Evolutionary conservation across 2,888 invertebrate species (phyloP).

Genomic region (Ptilodon capucinus): DNA sequence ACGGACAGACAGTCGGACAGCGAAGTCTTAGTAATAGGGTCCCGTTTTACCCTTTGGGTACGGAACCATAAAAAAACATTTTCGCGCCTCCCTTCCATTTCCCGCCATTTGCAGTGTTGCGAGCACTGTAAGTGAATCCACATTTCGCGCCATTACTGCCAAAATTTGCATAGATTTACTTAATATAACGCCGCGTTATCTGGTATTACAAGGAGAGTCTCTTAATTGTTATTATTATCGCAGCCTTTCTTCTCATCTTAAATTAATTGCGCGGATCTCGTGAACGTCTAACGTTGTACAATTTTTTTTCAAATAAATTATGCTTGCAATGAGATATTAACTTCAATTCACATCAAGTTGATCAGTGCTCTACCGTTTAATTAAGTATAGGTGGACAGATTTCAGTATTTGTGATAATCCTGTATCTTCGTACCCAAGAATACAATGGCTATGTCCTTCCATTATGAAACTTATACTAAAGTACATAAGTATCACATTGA

Average conservation of each 20-base stretch:
- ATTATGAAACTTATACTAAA: no score
- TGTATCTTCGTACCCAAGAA: no score
- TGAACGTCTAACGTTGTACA: constrained; percentile 30
- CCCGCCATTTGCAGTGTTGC: constrained; percentile 35
- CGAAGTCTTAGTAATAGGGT: no score
- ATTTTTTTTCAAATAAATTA: neutral
- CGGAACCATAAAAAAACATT: neutral
- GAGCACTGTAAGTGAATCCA: constrained; percentile 40
- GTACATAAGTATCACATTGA: neutral
- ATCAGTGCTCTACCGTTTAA: no score
- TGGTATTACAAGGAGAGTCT: constrained; percentile 32
- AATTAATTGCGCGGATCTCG: constrained; percentile 45
- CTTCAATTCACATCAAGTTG: no score
- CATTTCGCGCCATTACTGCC: constrained; percentile 50
- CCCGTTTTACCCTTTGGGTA: no score
- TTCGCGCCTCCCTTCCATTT: constrained; percentile 2
- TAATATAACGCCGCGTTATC: constrained; percentile 57
- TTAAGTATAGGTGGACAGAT: no score
- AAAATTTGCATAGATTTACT: constrained; percentile 64
- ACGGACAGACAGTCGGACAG: no score
- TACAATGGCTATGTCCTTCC: no score
- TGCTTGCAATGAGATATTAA: no score
- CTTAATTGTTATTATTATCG: constrained; percentile 57
- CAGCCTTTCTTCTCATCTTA: constrained; percentile 47
- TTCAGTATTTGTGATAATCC: no score